Percentiles rank a stretch among this genome's conserved stretches.
Evolutionary conservation across 2,113 vertebrate species (phyloP).

Genomic region (Stegostoma tigrinum): DNA sequence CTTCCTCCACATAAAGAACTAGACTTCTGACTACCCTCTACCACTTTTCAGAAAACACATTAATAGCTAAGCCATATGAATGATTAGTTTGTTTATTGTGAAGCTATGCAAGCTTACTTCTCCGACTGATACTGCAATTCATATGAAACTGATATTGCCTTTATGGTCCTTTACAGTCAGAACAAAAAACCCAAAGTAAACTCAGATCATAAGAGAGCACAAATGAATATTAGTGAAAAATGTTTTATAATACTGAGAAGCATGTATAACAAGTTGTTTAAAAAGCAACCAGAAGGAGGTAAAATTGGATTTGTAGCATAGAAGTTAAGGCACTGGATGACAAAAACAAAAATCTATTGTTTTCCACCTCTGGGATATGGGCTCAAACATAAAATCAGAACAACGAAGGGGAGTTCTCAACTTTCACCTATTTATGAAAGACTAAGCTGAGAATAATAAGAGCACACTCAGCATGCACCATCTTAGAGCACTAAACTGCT

Average conservation of each 20-base stretch:
- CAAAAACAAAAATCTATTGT: neutral
- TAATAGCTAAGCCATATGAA: neutral
- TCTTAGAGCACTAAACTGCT: neutral
- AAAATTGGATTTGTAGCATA: neutral
- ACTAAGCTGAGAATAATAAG: neutral
- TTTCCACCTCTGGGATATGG: neutral
- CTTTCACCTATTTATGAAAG: neutral
- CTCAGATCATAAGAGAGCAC: neutral
- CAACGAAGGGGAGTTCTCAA: neutral
- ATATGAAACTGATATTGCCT: neutral
- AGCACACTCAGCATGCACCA: neutral
- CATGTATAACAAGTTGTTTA: neutral
- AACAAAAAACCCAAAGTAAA: neutral
- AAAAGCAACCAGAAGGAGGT: neutral
- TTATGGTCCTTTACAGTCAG: neutral
- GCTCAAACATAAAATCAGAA: neutral
- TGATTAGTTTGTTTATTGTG: neutral
- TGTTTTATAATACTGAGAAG: neutral
- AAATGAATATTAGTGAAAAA: neutral
- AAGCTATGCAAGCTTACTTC: neutral
- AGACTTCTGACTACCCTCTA: too few relatives aligned
- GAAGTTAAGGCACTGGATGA: neutral
- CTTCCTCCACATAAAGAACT: too few relatives aligned
- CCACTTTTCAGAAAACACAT: neutral
- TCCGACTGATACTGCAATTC: neutral